Base-by-base conservation (phyloP, 1,140 invertebrate species). In the Drosophila ironensis region DNA sequence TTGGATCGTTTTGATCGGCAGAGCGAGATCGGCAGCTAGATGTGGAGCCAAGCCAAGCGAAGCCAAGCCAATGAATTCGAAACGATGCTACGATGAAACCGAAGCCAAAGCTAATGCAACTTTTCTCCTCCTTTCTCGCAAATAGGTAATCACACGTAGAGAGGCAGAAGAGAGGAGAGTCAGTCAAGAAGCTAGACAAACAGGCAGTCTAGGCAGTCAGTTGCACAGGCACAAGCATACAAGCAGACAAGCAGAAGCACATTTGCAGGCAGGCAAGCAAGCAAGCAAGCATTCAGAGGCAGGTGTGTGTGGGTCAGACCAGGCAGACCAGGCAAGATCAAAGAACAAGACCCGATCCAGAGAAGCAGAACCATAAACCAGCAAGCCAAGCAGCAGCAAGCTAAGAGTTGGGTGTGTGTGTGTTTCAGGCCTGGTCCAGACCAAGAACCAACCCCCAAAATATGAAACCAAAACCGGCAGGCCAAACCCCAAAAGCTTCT, bases 71-170 rank as follows among this genome's bases (percentile, higher is more conserved):
- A 72, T 48, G 20, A 45, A 67, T 35, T 17, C 50, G 38, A 54
- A n/a, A n/a, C n/a, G n/a, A n/a, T n/a, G n/a, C n/a, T n/a, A 66
- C 40, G 37, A 14, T 25, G 38, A 30, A 42, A 35, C 20, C n/a
- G 19, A 19, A 77, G 51, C 44, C 45, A 40, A 84, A 59, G 63
- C 80, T 86, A 86, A 86, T 86, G 38, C 48, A 80, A 56, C 57
- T 86, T 86, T 86, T 87, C 53, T 87, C 71, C 74, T 80, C 71
- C 75, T 80, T 86, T 86, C 57, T 86, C 80, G 80, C 81, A 86
- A 86, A 73, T 86, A 86, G 80, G 80, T 86, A 80, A 86, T 80
- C 71, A 80, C 70, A 74, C 61, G 38, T 60, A 60, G 51, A 60
- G 37, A 60, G 56, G 37, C 33, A 42, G 53, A 77, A n/a, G n/a